Percentiles rank a stretch among this genome's conserved stretches.
These are phyloP conservation scores for Epinotia nisella DNA, from an alignment of 2,888 invertebrate species.

Conservation along the genomic window DNA sequence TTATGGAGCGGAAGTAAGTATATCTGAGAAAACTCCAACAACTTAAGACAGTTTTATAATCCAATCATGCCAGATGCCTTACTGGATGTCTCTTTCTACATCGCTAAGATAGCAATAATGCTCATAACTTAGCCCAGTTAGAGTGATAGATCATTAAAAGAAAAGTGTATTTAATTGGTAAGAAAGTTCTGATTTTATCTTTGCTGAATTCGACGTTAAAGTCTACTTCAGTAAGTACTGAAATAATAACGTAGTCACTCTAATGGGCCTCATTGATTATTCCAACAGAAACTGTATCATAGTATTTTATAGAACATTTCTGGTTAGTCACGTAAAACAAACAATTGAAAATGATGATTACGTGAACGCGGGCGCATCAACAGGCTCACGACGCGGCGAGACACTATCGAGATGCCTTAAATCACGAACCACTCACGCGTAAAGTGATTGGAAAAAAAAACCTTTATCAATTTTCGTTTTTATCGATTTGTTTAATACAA, in stretches of 20 bases:
- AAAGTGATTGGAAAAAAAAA: slow-evolving; percentile 70
- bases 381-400: slow-evolving; percentile 54
- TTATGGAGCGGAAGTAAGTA: slow-evolving; percentile 64
- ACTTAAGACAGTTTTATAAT: slow-evolving; percentile 47
- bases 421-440: slow-evolving; percentile 79
- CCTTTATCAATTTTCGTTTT: slow-evolving; percentile 65
- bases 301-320: slow-evolving; percentile 9
- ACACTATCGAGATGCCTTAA: slow-evolving; percentile 62
- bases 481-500: slow-evolving; percentile 70
- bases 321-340: slow-evolving; percentile 47
- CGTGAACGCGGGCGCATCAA: slow-evolving; percentile 52
- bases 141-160: background rate
- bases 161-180: background rate
- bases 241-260: background rate
- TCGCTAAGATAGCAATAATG: background rate
- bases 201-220: background rate
- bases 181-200: background rate
- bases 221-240: background rate
- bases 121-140: background rate
- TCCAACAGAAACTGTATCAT: background rate
- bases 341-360: slow-evolving; percentile 57
- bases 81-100: slow-evolving; percentile 3
- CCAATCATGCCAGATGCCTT: slow-evolving; percentile 43
- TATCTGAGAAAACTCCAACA: slow-evolving; percentile 47
- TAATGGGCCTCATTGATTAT: background rate